A percentile compares a stretch with the other conserved stretches of the same genome.
Evolutionary conservation across 1,140 invertebrate species (phyloP).

Genomic region (Drosophila biarmipes): DNA sequence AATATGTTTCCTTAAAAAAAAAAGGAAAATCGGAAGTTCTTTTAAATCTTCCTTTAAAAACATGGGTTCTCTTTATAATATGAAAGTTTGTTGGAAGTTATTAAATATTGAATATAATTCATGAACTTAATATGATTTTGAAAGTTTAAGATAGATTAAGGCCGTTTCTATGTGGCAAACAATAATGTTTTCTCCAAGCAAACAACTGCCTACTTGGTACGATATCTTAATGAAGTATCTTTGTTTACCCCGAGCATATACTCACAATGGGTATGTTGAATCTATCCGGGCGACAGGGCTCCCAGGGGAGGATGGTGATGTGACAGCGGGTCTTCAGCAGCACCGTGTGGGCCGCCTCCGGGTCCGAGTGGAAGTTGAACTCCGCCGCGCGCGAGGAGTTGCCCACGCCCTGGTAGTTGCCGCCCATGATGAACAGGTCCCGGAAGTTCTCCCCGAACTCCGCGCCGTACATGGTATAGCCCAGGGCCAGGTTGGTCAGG

Average conservation of each 20-base stretch:
- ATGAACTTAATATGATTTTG: too few species aligned
- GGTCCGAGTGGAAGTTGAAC: slow-evolving; percentile 92
- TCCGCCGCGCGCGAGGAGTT: slow-evolving; percentile 89
- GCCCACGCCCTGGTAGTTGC: slow-evolving; percentile 89
- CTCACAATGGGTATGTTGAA: slow-evolving; percentile 85
- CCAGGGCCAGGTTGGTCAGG: slow-evolving; percentile 91
- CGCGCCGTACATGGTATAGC: slow-evolving; percentile 88
- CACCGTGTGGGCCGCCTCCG: slow-evolving; percentile 91
- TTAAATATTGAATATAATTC: too few species aligned
- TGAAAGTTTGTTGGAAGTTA: too few species aligned
- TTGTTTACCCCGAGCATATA: slow-evolving; percentile 6
- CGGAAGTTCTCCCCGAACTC: slow-evolving; percentile 87
- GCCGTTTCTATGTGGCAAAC: background rate
- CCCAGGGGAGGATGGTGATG: slow-evolving; percentile 88
- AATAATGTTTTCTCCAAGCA: background rate
- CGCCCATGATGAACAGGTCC: slow-evolving; percentile 91
- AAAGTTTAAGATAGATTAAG: too few species aligned
- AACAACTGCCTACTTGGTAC: background rate
- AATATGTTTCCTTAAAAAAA: too few species aligned
- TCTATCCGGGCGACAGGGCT: slow-evolving; percentile 85
- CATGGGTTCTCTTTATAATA: too few species aligned
- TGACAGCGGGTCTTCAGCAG: slow-evolving; percentile 86
- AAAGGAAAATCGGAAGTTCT: too few species aligned
- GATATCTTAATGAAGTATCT: background rate
- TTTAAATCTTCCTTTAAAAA: too few species aligned